Evolutionary conservation across 64 coral and sea anemone genomes (phyloP), one percentile per base, ranked within the genome.

Genomic region (Porites lutea): DNA sequence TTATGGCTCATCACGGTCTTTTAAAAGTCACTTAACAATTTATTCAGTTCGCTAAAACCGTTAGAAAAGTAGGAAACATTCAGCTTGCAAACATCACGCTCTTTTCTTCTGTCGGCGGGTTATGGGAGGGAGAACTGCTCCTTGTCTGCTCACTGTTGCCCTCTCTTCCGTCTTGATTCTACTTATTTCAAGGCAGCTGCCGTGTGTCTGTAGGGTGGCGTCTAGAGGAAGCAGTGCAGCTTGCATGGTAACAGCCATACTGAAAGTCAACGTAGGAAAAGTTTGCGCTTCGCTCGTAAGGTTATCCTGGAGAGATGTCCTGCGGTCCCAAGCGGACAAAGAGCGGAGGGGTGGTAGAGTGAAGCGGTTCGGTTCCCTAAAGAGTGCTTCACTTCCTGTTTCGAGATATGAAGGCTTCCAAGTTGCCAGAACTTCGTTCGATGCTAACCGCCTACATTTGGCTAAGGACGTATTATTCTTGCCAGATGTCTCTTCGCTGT

Each of bases 131-230:
- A 84, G 81, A 16, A 69, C 45, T 21, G 46, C 8, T 68, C 62
- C 61, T 19, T 84, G 47, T n/a, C 63, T 69, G 19, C 62, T 69
- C 19, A 68, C 45, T 52, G 81, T 15, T 19, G 81, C 10, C 13
- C 81, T 84, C 16, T 84, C 63, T 63, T 84, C 81, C 0, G 81
- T n/a, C 20, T 46, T 84, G 62, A 84, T 69, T 8, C 81, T 68
- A 7, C 69, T 67, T n/a, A 84, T 84, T 20, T 84, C 63, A 68
- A 68, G 18, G 63, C 63, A 11, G 81, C 81, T 68, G 4, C 61
- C 62, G 67, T 84, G 61, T 18, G 12, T 52, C 45, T 52, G 46
- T 19, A 84, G 81, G 16, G 81, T 52, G 4, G 81, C 81, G 22
- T 61, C 81, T 9, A 84, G 20, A 8, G 81, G 81, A 45, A 69